phyloP scores from a whole-genome alignment of 2,797 vertebrate species.

The Uromys caudimaculatus region DNA sequence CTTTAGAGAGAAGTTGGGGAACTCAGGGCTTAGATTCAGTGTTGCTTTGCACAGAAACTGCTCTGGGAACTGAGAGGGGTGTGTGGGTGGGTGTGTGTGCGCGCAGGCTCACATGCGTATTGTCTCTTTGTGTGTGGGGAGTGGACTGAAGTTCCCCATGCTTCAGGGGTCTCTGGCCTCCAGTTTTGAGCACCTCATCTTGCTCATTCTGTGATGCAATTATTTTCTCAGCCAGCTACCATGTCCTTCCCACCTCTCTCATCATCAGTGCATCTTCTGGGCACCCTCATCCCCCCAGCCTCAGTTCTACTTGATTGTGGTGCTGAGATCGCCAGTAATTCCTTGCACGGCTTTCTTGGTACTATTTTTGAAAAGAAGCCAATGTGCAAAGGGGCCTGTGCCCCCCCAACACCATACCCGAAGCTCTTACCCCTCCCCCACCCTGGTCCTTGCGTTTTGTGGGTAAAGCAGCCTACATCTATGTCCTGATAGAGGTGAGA shows the following conservation, averaged over 20 bases:
- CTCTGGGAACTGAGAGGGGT: not conserved
- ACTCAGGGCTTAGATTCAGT: constrained; percentile 35
- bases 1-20: constrained; percentile 78
- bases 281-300: not conserved
- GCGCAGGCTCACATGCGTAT: too few species aligned
- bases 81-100: not conserved
- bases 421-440: too few species aligned
- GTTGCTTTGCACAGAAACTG: constrained; percentile 73
- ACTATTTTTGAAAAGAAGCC: not conserved
- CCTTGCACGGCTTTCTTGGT: not conserved
- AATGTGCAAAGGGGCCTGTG: not conserved
- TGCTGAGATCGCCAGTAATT: not conserved
- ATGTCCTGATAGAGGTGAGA: not conserved
- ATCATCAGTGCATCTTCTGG: not conserved
- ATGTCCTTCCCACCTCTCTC: accelerated
- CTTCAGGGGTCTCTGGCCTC: not conserved
- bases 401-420: not conserved
- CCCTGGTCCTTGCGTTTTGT: not conserved
- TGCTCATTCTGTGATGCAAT: not conserved
- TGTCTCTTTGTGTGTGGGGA: not conserved
- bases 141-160: not conserved
- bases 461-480: not conserved
- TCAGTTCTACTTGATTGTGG: not conserved
- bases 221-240: not conserved
- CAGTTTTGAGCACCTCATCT: not conserved